A percentile compares a stretch with the other conserved stretches of the same genome.
Evolutionary conservation across 2,113 vertebrate genomes (phyloP).

Genomic region (Caracal caracal): DNA sequence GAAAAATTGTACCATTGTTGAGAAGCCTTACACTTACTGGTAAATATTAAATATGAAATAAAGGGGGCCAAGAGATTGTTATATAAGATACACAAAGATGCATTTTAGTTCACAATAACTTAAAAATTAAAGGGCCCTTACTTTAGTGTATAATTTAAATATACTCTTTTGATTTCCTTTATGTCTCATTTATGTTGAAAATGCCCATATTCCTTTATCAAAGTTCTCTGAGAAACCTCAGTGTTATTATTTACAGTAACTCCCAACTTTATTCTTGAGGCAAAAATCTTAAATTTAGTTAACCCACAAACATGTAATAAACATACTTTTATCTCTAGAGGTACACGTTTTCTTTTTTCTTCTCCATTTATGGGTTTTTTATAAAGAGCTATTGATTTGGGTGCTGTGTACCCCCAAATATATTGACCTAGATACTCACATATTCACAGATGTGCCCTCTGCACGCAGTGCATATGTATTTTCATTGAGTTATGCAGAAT

Average conservation of each 20-base stretch:
- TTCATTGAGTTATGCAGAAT: background rate
- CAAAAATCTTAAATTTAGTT: constrained; percentile 25
- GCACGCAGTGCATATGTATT: background rate
- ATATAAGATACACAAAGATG: background rate
- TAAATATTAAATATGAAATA: constrained; percentile 16
- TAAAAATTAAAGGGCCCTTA: background rate
- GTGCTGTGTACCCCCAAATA: background rate
- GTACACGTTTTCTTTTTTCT: constrained; percentile 26
- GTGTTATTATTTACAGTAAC: background rate
- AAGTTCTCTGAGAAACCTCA: background rate
- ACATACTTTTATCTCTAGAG: background rate
- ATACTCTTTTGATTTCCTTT: constrained; percentile 24
- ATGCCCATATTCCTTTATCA: background rate
- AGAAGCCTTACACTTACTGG: background rate
- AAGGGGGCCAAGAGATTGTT: background rate
- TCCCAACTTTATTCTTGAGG: background rate
- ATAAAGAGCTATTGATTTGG: constrained; percentile 10
- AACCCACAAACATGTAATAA: background rate
- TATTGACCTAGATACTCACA: background rate
- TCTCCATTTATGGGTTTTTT: background rate
- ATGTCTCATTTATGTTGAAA: constrained; percentile 22
- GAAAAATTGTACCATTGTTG: constrained; percentile 1
- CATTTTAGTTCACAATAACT: background rate
- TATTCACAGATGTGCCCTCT: background rate
- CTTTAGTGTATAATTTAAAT: background rate